Conservation (phyloP, 1,140 invertebrate genomes). For the Melitaea cinxia region DNA sequence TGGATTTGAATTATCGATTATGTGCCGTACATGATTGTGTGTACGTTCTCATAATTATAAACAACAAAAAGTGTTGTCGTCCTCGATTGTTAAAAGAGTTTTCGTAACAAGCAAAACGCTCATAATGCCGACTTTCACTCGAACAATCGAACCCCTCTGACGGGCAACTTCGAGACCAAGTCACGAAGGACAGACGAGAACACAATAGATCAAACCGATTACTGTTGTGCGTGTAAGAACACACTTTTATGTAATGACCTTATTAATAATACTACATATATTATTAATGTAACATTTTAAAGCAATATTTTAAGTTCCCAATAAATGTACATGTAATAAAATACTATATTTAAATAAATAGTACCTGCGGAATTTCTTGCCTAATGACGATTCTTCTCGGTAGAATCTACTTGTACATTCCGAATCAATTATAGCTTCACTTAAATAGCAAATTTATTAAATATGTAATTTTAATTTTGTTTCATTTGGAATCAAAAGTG, state of each 20-base stretch:
- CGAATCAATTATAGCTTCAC: too few relatives aligned
- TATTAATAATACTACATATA: conserved; percentile 2
- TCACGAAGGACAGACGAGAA: conserved; percentile 52
- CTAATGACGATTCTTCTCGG: too few relatives aligned
- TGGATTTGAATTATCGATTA: not conserved
- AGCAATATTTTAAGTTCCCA: too few relatives aligned
- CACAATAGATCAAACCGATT: conserved; percentile 53
- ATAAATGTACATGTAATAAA: too few relatives aligned
- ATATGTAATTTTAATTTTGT: too few relatives aligned
- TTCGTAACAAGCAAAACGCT: conserved; percentile 63
- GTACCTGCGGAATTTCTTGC: too few relatives aligned
- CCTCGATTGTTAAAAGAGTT: conserved; percentile 51
- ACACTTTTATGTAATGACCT: conserved; percentile 18
- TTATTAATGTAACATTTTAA: not conserved
- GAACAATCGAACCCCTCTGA: conserved; percentile 57
- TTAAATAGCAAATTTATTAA: too few relatives aligned
- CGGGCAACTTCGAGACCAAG: conserved; percentile 46
- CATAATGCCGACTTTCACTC: conserved; percentile 68
- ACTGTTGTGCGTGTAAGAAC: conserved; percentile 33
- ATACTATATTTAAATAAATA: too few relatives aligned
- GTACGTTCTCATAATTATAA: conserved; percentile 31
- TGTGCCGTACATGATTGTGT: conserved; percentile 5
- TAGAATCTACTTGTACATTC: too few relatives aligned
- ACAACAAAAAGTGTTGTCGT: conserved; percentile 43
- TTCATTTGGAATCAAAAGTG: too few relatives aligned